Conservation (phyloP, 2,113 vertebrate genomes). For the Otis tarda region DNA sequence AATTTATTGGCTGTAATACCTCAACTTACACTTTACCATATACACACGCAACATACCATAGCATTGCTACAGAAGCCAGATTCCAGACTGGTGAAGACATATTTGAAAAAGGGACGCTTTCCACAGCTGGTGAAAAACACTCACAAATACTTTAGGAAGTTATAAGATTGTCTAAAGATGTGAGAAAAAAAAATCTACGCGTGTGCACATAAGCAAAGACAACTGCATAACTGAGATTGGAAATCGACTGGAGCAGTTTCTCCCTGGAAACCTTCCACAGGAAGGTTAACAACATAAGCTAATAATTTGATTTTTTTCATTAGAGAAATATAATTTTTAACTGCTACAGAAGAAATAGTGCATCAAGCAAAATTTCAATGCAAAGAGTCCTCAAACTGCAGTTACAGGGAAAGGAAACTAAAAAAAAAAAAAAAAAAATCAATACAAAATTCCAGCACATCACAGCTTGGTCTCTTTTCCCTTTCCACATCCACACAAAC, state of each 20-base stretch:
- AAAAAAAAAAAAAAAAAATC: background rate
- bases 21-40: background rate
- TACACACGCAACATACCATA: background rate
- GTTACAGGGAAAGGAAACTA: background rate
- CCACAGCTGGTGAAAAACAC: background rate
- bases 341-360: background rate
- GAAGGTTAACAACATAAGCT: background rate
- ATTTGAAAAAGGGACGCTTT: background rate
- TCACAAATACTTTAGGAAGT: background rate
- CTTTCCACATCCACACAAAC: background rate
- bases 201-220: background rate
- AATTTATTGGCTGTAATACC: background rate
- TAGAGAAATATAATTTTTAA: background rate
- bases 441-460: background rate
- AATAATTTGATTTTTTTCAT: background rate
- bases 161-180: background rate
- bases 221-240: background rate
- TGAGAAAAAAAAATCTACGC: background rate
- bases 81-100: fast-evolving
- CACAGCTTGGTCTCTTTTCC: background rate
- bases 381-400: background rate
- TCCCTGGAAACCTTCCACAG: background rate
- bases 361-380: background rate
- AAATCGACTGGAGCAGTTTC: background rate
- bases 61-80: background rate